Conservation (phyloP, 2,797 vertebrate genomes). For the Macroramphosus scolopax region DNA sequence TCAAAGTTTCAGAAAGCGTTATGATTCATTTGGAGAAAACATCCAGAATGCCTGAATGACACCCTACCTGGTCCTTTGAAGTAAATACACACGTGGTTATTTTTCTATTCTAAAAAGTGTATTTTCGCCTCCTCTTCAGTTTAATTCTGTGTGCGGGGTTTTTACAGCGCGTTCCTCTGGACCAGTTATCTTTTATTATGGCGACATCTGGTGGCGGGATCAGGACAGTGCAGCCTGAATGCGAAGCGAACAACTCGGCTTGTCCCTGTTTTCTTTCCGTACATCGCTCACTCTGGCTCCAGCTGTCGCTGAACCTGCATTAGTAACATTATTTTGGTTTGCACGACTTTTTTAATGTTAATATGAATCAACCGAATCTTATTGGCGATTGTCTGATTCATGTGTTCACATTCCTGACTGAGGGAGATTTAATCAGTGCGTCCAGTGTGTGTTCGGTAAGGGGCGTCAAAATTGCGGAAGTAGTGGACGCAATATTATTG, state of each 20-base stretch:
- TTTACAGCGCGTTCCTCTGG: rapidly evolving
- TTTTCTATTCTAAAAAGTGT: too few relatives aligned
- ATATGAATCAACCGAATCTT: conserved; percentile 55
- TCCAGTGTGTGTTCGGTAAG: conserved; percentile 79
- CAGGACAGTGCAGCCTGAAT: neutral
- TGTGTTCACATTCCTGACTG: conserved; percentile 74
- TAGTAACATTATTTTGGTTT: too few relatives aligned
- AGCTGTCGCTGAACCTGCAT: too few relatives aligned
- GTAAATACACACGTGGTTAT: too few relatives aligned
- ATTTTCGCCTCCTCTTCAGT: too few relatives aligned
- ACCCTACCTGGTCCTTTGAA: too few relatives aligned
- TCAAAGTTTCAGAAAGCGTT: too few relatives aligned
- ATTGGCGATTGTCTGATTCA: conserved; percentile 73
- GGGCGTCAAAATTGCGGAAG: conserved; percentile 51
- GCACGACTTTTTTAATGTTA: too few relatives aligned
- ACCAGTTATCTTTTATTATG: conserved; percentile 38
- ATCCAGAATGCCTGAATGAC: too few relatives aligned
- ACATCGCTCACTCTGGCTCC: conserved; percentile 1
- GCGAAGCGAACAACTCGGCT: neutral
- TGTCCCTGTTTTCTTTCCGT: conserved; percentile 54
- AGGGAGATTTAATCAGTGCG: conserved; percentile 70
- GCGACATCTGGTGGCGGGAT: conserved; percentile 66
- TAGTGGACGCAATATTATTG: neutral
- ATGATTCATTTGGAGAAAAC: too few relatives aligned
- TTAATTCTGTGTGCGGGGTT: too few relatives aligned